A percentile compares a stretch with the other conserved stretches of the same genome.
These are phyloP conservation scores for Eumerus sabulonum DNA, from an alignment of 2,888 invertebrate species.

Conservation along the genomic window DNA sequence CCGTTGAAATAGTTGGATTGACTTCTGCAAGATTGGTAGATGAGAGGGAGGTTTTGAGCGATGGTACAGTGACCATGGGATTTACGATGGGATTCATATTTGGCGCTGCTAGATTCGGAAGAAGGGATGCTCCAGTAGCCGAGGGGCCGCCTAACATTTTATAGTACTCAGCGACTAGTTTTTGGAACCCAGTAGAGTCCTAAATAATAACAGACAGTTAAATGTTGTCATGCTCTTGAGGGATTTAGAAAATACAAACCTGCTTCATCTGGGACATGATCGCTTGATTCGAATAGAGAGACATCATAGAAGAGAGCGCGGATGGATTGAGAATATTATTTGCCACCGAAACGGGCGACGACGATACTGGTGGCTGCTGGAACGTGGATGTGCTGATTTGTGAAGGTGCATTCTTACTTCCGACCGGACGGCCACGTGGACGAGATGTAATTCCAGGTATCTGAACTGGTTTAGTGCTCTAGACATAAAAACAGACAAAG, in stretches of 20 bases:
- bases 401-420: conserved; percentile 68
- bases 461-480: conserved; percentile 69
- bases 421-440: conserved; percentile 70
- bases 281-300: conserved; percentile 67
- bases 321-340: conserved; percentile 60
- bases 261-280: conserved; percentile 54
- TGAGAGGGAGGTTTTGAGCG: conserved; percentile 59
- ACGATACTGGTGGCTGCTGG: conserved; percentile 34
- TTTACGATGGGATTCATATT: conserved; percentile 54
- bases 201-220: conserved; percentile 7
- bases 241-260: conserved; percentile 38
- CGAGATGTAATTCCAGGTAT: conserved; percentile 71
- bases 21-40: conserved; percentile 20
- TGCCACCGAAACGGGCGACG: conserved; percentile 52
- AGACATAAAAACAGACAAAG: conserved; percentile 24
- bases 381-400: conserved; percentile 22
- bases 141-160: conserved; percentile 67
- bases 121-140: conserved; percentile 37
- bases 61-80: conserved; percentile 61
- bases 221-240: not conserved
- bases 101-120: conserved; percentile 57
- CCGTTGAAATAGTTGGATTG: conserved; percentile 16
- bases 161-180: conserved; percentile 71
- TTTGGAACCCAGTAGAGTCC: conserved; percentile 69
- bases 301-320: conserved; percentile 69